Conservation (phyloP, 2,888 invertebrate genomes). For the Lydus trimaculatus region DNA sequence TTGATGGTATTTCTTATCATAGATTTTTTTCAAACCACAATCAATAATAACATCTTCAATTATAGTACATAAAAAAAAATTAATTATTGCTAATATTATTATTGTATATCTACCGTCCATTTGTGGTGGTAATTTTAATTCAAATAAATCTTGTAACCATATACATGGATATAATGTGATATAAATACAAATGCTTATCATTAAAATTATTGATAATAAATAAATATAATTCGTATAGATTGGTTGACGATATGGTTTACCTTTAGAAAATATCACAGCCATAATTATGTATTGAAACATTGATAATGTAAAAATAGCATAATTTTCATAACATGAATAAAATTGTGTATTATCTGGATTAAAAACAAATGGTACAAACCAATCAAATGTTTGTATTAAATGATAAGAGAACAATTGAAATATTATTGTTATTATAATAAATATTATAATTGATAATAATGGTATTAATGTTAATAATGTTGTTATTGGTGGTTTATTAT, state of each 20-base stretch:
- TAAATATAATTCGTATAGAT: slow-evolving; percentile 69
- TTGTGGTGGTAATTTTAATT: slow-evolving; percentile 72
- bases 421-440: slow-evolving; percentile 62
- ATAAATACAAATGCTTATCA: slow-evolving; percentile 63
- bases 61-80: slow-evolving; percentile 65
- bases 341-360: slow-evolving; percentile 46
- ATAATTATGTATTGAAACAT: slow-evolving; percentile 72
- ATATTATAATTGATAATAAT: slow-evolving; percentile 63
- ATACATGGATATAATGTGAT: slow-evolving; percentile 62
- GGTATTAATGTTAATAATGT: slow-evolving; percentile 64
- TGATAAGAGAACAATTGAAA: slow-evolving; percentile 63
- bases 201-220: slow-evolving; percentile 60
- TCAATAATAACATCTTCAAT: slow-evolving; percentile 68
- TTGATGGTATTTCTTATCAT: slow-evolving; percentile 44
- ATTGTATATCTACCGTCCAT: slow-evolving; percentile 57
- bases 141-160: slow-evolving; percentile 65
- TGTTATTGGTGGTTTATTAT: slow-evolving; percentile 64
- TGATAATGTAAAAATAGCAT: slow-evolving; percentile 68
- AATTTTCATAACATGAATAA: slow-evolving; percentile 67
- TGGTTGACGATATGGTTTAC: slow-evolving; percentile 70
- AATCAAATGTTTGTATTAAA: slow-evolving; percentile 62
- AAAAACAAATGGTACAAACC: slow-evolving; percentile 64
- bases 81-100: slow-evolving; percentile 62
- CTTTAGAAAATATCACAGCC: slow-evolving; percentile 70
- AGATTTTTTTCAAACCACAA: slow-evolving; percentile 64